Conservation (phyloP, 2,888 invertebrate species). For the Podotricha telesiphe region DNA sequence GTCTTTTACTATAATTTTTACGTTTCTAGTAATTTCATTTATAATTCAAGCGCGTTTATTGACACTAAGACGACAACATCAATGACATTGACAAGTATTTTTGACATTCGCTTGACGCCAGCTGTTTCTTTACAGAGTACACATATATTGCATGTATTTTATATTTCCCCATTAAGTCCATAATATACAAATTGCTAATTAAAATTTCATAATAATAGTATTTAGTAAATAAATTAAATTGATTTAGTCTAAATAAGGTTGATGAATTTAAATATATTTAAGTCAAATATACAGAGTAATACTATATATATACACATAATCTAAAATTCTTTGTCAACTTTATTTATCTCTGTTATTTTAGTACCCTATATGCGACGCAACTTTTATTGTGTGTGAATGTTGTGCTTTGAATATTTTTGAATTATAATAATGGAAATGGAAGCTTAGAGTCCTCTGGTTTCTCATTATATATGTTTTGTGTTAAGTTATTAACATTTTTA, state of each 20-base stretch:
- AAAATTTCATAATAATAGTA: too few species aligned
- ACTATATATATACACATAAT: too few species aligned
- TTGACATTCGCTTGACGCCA: slow-evolving; percentile 11
- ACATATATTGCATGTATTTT: neutral
- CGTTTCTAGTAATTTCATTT: neutral
- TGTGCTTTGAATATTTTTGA: slow-evolving; percentile 12
- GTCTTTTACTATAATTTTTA: neutral
- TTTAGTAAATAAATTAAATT: too few species aligned
- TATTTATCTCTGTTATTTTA: slow-evolving; percentile 9
- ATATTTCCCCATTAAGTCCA: too few species aligned
- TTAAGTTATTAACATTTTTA: neutral
- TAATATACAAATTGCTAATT: neutral
- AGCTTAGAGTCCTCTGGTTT: neutral
- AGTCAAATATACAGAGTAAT: neutral
- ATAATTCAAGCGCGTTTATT: slow-evolving; percentile 23
- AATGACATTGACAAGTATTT: slow-evolving; percentile 24
- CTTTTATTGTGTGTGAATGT: slow-evolving; percentile 15
- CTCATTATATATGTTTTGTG: neutral
- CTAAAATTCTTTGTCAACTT: neutral
- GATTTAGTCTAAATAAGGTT: too few species aligned
- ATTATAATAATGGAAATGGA: slow-evolving; percentile 1
- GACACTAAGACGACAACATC: neutral
- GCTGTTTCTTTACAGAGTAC: slow-evolving; percentile 5
- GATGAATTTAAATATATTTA: too few species aligned
- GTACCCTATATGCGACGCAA: neutral